Evolutionary conservation across 1,140 invertebrate genomes (phyloP), one percentile per base, ranked within the genome.

Genomic region (Heliconius hewitsoni): DNA sequence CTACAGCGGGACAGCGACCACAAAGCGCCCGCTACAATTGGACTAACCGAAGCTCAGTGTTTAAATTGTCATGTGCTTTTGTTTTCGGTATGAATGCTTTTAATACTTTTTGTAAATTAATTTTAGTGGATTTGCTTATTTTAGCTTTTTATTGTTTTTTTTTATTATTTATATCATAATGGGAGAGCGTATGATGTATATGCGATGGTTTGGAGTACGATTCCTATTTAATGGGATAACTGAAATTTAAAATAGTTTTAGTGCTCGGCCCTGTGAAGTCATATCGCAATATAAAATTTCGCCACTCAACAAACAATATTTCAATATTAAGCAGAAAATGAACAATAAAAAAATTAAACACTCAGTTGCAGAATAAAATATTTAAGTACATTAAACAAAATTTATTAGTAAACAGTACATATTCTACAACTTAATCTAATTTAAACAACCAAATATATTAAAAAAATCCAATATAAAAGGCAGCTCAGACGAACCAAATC

Each of bases 11-110:
- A 30, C 27, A 66, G 60, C 60, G 27, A 66, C 60, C 60, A 66
- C 60, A 66, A 66, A 66, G 60, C 60, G 60, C 60, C 60, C 60
- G 60, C 60, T 66, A 30, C 60, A 16, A 66, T 66, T 66, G 27
- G 23, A 66, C 60, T 66, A 66, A 66, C 60, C 60, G 60, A 30
- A 66, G 60, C 60, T 66, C 60, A 30, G 60, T 57, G 55, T 30
- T 66, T 66, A 66, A 66, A 66, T 66, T 66, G 60, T 66, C 60
- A 27, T 66, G 23, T 3, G 9, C 60, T n/a, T 66, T 66, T 66
- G 60, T 66, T 66, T 66, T 66, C 11, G 27, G 23, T 27, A 66
- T 66, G 27, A 66, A 13, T 13, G 27, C 60, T 66, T 66, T 30
- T 66, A 30, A 66, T 66, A 27, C 23, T 66, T 66, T 30, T 66